Base-by-base conservation (phyloP, 2,888 invertebrate species). In the Parnassius mnemosyne region DNA sequence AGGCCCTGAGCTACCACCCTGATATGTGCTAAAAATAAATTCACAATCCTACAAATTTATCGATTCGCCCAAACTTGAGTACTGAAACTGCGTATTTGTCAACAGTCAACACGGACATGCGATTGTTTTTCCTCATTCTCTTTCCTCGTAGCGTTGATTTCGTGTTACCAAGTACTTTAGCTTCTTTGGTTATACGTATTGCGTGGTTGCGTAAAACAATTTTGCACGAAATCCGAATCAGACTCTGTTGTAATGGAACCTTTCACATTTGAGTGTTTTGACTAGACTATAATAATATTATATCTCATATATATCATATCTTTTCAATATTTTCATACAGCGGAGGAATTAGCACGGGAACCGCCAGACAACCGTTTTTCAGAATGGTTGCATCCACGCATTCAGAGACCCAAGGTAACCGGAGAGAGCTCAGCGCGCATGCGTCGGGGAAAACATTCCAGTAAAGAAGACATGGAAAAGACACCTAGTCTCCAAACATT, bases 281-380 rank as follows among this genome's bases (percentile, higher is more conserved):
- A 34, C 34, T 7, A 34, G 34, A 7, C 34, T 34, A 34, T 13
- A 16, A 16, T 43, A 16, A 42, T 54, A n/a, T n/a, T n/a, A n/a
- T n/a, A n/a, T n/a, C n/a, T n/a, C n/a, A n/a, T n/a, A n/a, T n/a
- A n/a, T n/a, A n/a, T n/a, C n/a, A n/a, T n/a, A n/a, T n/a, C 20
- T 34, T 34, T 34, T 1, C 5, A 34, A 34, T 13, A 49, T 56
- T 62, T 69, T 61, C 64, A 75, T 77, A 47, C 77, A 93, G 93
- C 93, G 64, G 88, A 82, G 66, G 87, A 93, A 61, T 77, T 93
- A 65, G 84, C 87, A 7, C 81, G 86, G 65, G 90, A 92, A 68
- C 92, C 92, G 1, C 91, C 92, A 7, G 74, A 71, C 34, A 85
- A 87, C 46, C 84, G 92, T 67, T 92, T 90, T 73, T 75, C 86